Base-by-base conservation (phyloP, 53 echinoderm and acorn worm genomes). In the Patiria pectinifera region DNA sequence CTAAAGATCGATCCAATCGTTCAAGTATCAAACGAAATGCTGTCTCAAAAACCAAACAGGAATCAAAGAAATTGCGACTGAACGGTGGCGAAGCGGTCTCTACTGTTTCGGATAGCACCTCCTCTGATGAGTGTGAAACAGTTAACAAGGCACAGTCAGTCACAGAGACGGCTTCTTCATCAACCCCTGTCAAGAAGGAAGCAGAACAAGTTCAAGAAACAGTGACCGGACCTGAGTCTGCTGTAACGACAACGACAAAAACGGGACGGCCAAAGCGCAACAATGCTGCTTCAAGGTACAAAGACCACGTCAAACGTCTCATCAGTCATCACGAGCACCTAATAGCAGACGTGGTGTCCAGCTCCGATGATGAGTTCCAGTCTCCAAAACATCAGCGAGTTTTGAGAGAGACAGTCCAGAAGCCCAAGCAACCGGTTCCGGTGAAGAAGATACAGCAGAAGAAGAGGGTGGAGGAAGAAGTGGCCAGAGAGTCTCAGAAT, bases 241-340 rank as follows among this genome's bases (percentile, higher is more conserved):
- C 53, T 8, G 5, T 8, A 5, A 53, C 53, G 22, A 19, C 19
- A 48, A 59, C 8, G 2, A 35, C 87, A 9, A 61, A 15, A 24
- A 61, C 78, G 1, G 80, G 22, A 69, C 90, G 81, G 11, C 90
- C 90, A 8, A 81, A 90, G 62, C 90, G 82, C 15, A 92, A 95
- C 21, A 85, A 92, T 0, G 85, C 92, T n/a, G 91, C 85, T 24
- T 85, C 78, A 11, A 82, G 86, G 24, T 95, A 95, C 45, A 95
- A 96, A 45, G 93, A 97, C 91, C 94, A 94, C 43, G 99, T 99
- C 2, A 99, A 99, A 83, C 93, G 96, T 11, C 94, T 99, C 15
- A 95, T 99, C 62, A 84, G 91, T 25, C 93, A 89, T 14, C 99
- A 99, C 84, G 99, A 99, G 83, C 91, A 94, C 66, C 19, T 93